Percentiles rank a stretch among this genome's conserved stretches.
phyloP scores from a whole-genome alignment of 1,140 invertebrate genomes.

The Doryteuthis pealeii region DNA sequence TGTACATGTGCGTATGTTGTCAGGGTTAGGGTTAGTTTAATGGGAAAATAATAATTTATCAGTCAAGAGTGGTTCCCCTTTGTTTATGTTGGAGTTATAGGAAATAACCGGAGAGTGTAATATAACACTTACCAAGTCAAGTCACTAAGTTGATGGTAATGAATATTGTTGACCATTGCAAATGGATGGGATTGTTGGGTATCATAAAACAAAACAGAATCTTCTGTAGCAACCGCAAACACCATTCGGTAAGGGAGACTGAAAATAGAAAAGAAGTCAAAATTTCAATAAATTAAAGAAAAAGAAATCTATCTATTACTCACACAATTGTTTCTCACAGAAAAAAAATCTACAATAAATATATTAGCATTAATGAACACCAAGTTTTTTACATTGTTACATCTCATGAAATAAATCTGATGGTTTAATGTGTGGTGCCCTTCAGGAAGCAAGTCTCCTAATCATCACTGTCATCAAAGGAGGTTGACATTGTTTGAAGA shows the following conservation, averaged over 20 bases:
- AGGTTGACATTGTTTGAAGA: too few relatives aligned
- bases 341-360: background rate
- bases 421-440: too few relatives aligned
- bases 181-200: constrained; percentile 86
- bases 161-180: constrained; percentile 84
- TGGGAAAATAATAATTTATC: too few relatives aligned
- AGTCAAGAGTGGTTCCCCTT: too few relatives aligned
- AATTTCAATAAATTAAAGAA: constrained; percentile 10
- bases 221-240: constrained; percentile 86
- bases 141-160: constrained; percentile 91
- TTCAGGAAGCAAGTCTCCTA: too few relatives aligned
- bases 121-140: constrained; percentile 83
- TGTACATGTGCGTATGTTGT: too few relatives aligned
- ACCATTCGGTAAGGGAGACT: constrained; percentile 80
- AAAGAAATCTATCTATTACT: background rate
- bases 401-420: too few relatives aligned
- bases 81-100: too few relatives aligned
- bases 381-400: background rate
- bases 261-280: constrained; percentile 53
- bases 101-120: too few relatives aligned
- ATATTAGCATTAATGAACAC: background rate
- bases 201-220: constrained; percentile 85
- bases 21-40: too few relatives aligned
- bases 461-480: too few relatives aligned
- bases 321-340: too few relatives aligned